These are phyloP conservation scores for Pseudolycoriella hygida DNA, from an alignment of 2,888 invertebrate species.

Conservation along the genomic window DNA sequence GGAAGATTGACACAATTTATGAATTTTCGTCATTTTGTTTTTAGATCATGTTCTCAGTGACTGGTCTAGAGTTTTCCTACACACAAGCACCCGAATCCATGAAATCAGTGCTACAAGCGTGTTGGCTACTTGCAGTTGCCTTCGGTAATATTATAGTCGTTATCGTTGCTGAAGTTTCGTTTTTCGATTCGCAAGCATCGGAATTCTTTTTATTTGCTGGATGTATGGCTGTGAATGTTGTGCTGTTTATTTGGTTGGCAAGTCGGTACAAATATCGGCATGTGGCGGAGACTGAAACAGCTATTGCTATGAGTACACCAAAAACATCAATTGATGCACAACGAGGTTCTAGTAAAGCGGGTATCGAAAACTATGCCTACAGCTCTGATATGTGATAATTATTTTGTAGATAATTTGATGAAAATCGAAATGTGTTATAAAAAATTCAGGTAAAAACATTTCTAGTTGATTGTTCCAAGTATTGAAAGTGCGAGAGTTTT, in stretches of 20 bases:
- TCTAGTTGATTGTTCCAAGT: too few relatives aligned
- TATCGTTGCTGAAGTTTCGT: conserved; percentile 60
- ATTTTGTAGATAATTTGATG: background rate
- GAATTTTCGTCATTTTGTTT: background rate
- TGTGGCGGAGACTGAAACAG: background rate
- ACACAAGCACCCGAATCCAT: conserved; percentile 55
- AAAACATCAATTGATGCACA: background rate
- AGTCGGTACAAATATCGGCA: conserved; percentile 41
- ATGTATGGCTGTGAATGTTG: conserved; percentile 69
- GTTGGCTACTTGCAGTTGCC: conserved; percentile 86
- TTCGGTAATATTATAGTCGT: conserved; percentile 89
- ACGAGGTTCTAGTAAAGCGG: background rate
- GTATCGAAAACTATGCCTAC: background rate
- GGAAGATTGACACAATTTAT: background rate
- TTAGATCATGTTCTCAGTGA: conserved; percentile 46
- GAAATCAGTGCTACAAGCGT: conserved; percentile 86
- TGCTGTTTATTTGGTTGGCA: conserved; percentile 66
- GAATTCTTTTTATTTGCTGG: conserved; percentile 83
- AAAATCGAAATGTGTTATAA: too few relatives aligned
- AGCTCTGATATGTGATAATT: background rate
- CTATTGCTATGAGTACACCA: background rate
- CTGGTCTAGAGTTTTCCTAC: conserved; percentile 53
- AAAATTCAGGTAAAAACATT: too few relatives aligned
- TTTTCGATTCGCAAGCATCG: conserved; percentile 60
- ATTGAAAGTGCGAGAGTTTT: too few relatives aligned